Conservation (phyloP, 2,113 vertebrate genomes). For the Macrotus californicus region DNA sequence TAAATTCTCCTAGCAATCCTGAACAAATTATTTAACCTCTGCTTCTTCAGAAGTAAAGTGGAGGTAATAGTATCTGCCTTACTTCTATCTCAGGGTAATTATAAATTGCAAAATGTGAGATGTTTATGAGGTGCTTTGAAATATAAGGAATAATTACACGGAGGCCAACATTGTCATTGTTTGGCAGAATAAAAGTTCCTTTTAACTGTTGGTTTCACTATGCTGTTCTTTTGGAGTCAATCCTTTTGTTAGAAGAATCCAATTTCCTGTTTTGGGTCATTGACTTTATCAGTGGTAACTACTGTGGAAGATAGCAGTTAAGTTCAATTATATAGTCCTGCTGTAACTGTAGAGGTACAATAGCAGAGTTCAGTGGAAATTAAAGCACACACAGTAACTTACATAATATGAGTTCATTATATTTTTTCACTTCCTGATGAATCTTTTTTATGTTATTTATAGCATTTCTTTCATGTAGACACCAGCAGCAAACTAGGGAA, state of each 20-base stretch:
- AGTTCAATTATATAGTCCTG: slow-evolving; percentile 36
- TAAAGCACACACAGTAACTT: slow-evolving; percentile 18
- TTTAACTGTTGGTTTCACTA: neutral
- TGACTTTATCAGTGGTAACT: neutral
- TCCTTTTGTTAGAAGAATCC: slow-evolving; percentile 47
- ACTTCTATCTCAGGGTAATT: neutral
- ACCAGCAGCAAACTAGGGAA: neutral
- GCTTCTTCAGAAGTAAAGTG: neutral
- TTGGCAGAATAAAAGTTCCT: neutral
- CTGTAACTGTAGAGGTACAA: neutral
- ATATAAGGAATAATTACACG: neutral
- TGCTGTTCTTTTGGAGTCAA: slow-evolving; percentile 38
- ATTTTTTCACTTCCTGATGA: slow-evolving; percentile 23
- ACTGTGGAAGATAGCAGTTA: slow-evolving; percentile 48
- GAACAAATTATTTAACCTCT: neutral
- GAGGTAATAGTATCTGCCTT: neutral
- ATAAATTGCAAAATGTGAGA: neutral
- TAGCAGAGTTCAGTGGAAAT: slow-evolving; percentile 19
- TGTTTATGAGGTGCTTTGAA: neutral
- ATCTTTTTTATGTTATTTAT: slow-evolving; percentile 40
- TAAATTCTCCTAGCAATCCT: neutral
- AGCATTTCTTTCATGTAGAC: neutral
- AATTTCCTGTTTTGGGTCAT: slow-evolving; percentile 41
- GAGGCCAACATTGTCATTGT: neutral
- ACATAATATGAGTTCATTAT: slow-evolving; percentile 30